Conservation (phyloP, 2,113 vertebrate genomes). For the Melozone crissalis region DNA sequence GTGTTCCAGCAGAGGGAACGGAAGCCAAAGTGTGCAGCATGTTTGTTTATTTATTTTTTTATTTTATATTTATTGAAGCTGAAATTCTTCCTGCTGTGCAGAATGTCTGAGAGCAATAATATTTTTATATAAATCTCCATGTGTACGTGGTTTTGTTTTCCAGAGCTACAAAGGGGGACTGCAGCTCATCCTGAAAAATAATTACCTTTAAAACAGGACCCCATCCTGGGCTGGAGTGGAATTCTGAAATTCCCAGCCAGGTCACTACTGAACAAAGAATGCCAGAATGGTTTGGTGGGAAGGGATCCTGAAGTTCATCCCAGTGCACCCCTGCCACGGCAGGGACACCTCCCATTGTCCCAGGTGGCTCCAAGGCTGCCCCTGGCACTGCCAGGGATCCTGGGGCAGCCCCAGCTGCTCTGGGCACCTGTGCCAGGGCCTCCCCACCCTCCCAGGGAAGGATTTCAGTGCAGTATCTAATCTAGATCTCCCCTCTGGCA, state of each 20-base stretch:
- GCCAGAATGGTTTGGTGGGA: background rate
- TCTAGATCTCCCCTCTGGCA: background rate
- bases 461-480: background rate
- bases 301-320: background rate
- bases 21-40: background rate
- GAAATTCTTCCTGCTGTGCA: background rate
- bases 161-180: background rate
- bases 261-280: background rate
- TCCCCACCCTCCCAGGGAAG: fast-evolving
- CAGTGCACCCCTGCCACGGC: background rate
- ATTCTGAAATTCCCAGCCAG: background rate
- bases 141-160: background rate
- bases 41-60: background rate
- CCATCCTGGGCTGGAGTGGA: background rate
- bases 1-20: background rate
- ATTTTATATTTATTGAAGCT: background rate
- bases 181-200: background rate
- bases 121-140: background rate
- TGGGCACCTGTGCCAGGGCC: background rate
- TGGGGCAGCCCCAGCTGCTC: background rate
- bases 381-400: background rate
- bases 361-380: background rate
- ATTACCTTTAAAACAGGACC: background rate
- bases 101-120: background rate
- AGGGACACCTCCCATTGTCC: background rate